Percentiles rank a stretch among this genome's conserved stretches.
These are phyloP conservation scores for Oryzias celebensis DNA, from an alignment of 2,113 vertebrate species.

Conservation along the genomic window DNA sequence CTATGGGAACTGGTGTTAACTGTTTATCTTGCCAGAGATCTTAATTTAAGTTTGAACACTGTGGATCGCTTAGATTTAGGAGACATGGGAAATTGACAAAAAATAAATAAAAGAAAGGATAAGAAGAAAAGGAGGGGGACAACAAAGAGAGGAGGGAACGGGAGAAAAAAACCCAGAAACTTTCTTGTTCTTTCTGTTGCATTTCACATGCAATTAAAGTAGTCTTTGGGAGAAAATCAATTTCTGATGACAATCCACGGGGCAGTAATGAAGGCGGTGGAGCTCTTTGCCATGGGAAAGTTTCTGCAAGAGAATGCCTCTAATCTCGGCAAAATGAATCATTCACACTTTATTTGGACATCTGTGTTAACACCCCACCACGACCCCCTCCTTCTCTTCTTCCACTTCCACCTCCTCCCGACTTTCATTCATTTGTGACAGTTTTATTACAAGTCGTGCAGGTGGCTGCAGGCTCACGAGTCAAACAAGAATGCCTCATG, in stretches of 20 bases:
- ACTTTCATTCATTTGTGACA: conserved; percentile 77
- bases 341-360: conserved; percentile 83
- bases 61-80: conserved; percentile 99
- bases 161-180: conserved; percentile 85
- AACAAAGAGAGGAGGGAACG: conserved; percentile 45
- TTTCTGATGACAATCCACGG: conserved; percentile 97
- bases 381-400: background rate
- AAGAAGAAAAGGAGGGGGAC: conserved; percentile 35
- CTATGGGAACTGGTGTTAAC: conserved; percentile 99
- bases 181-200: conserved; percentile 95
- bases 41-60: conserved; percentile 99
- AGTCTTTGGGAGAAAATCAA: conserved; percentile 99
- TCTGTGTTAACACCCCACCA: conserved; percentile 72
- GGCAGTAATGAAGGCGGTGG: conserved; percentile 88
- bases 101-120: conserved; percentile 11
- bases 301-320: conserved; percentile 81
- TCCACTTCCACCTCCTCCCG: conserved; percentile 1
- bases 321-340: conserved; percentile 82
- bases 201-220: conserved; percentile 97
- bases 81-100: conserved; percentile 95
- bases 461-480: conserved; percentile 73
- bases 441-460: conserved; percentile 78
- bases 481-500: conserved; percentile 59
- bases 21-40: conserved; percentile 99
- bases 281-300: conserved; percentile 93